Percentiles rank a stretch among this genome's conserved stretches.
Evolutionary conservation across 2,113 vertebrate species (phyloP).

Genomic region (Bothrops jararaca): DNA sequence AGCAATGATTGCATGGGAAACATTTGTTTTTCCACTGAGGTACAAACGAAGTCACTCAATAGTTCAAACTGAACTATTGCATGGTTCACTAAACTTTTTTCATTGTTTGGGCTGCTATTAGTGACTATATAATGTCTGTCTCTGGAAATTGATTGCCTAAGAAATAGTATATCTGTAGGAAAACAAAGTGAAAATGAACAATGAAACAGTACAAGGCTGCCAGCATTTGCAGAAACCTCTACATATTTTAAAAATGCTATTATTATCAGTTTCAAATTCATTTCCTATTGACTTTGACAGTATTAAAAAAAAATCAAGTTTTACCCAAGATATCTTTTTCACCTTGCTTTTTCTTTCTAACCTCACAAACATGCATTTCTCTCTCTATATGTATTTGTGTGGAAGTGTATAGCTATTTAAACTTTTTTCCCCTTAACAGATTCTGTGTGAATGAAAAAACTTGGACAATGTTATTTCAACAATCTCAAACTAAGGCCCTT

Average conservation of each 20-base stretch:
- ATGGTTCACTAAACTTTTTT: conserved; percentile 47
- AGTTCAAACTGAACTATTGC: conserved; percentile 42
- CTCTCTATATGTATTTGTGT: background rate
- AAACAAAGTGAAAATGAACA: background rate
- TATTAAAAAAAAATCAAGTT: background rate
- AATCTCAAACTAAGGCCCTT: background rate
- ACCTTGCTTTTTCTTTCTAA: background rate
- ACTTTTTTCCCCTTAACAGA: background rate
- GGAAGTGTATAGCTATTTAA: background rate
- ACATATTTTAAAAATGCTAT: background rate
- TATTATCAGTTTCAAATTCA: background rate
- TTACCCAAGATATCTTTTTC: background rate
- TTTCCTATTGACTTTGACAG: background rate
- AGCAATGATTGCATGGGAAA: conserved; percentile 56
- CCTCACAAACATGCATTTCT: background rate
- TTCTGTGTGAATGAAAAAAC: background rate
- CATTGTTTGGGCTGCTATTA: conserved; percentile 33
- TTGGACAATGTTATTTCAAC: background rate
- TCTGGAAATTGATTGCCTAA: background rate
- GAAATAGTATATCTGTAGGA: background rate
- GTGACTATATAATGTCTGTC: background rate
- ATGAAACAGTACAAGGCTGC: background rate
- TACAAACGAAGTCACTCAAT: conserved; percentile 37
- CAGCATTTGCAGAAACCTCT: background rate
- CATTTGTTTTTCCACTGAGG: conserved; percentile 47